Evolutionary conservation across 2,113 vertebrate genomes (phyloP).

Genomic region (Butastur rufipennis): DNA sequence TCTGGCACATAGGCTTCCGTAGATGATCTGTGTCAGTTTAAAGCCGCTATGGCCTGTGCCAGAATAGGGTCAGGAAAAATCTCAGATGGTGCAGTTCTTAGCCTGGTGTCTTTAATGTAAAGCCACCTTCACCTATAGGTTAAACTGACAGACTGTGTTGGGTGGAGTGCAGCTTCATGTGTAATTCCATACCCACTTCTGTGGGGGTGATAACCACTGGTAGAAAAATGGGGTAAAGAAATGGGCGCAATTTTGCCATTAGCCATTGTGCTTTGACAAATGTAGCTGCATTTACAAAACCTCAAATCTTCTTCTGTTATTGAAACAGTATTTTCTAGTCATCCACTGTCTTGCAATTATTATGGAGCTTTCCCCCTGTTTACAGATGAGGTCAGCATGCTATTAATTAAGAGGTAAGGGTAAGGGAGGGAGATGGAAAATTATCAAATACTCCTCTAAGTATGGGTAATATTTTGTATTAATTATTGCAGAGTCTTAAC

Average conservation of each 20-base stretch:
- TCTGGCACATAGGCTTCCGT: fast-evolving
- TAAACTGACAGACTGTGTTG: neutral
- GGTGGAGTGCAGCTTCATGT: neutral
- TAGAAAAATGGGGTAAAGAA: neutral
- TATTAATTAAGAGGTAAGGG: neutral
- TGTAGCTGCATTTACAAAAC: neutral
- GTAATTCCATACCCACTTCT: neutral
- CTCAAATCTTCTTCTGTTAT: neutral
- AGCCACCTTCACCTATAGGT: neutral
- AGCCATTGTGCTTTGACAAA: neutral
- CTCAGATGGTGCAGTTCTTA: neutral
- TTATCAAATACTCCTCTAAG: neutral
- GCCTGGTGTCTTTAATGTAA: neutral
- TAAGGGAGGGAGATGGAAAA: neutral
- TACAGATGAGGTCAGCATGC: neutral
- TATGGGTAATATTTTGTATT: neutral
- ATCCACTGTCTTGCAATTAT: neutral
- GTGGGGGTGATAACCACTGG: neutral
- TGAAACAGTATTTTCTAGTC: neutral
- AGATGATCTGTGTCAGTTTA: neutral
- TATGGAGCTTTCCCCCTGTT: neutral
- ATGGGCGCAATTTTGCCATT: neutral
- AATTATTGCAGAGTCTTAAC: neutral
- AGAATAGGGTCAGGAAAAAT: neutral
- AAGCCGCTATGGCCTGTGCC: neutral